Conservation (phyloP, 2,797 vertebrate genomes). For the Lagorchestes hirsutus region DNA sequence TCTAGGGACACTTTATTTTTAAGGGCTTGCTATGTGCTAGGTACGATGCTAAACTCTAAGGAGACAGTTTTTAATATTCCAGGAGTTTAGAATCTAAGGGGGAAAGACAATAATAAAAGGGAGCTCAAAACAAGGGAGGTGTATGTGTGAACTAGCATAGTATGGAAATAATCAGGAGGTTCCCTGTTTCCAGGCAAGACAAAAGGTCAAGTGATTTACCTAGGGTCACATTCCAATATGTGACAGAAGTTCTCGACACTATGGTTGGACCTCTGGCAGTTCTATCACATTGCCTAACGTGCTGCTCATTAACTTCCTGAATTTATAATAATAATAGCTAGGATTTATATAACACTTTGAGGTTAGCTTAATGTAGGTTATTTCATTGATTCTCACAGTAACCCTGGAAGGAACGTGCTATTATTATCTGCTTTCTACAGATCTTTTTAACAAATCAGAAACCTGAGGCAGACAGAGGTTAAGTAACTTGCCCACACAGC, state of each 20-base stretch:
- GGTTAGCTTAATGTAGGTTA: not conserved
- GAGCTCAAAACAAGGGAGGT: not conserved
- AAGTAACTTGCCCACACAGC: not conserved
- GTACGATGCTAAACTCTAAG: not conserved
- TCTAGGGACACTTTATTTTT: not conserved
- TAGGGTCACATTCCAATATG: not conserved
- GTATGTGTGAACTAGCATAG: not conserved
- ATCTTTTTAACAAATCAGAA: not conserved
- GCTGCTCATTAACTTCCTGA: not conserved
- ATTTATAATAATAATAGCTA: not conserved
- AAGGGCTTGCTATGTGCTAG: not conserved
- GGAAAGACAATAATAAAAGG: not conserved
- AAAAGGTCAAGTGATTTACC: not conserved
- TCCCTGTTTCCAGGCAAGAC: not conserved
- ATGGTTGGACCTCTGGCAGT: not conserved
- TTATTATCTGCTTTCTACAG: not conserved
- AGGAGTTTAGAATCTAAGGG: not conserved
- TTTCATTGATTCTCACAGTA: not conserved
- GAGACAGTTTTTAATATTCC: not conserved
- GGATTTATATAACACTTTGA: not conserved
- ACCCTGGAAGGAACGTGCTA: not conserved
- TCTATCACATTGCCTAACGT: not conserved
- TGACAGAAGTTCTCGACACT: not conserved
- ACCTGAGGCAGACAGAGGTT: not conserved
- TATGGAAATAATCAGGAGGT: not conserved